These are phyloP conservation scores for Lepidurus couesii DNA, from an alignment of 1,140 invertebrate species.

Conservation along the genomic window DNA sequence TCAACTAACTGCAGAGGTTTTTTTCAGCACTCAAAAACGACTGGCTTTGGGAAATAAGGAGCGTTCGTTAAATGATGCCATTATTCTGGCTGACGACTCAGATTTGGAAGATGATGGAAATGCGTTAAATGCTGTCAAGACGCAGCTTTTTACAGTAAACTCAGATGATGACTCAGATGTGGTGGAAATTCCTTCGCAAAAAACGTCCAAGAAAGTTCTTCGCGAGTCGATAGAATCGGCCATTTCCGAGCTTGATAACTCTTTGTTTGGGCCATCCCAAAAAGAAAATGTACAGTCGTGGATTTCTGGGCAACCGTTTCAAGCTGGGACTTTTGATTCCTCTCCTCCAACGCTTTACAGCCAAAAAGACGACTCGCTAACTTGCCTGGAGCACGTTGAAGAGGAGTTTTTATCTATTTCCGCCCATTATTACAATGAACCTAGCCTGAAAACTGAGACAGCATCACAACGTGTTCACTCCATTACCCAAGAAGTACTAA, in stretches of 20 bases:
- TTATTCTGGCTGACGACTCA: background rate
- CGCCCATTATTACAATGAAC: background rate
- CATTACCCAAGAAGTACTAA: background rate
- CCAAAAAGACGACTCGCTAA: background rate
- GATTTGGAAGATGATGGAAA: background rate
- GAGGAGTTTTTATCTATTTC: background rate
- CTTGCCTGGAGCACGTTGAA: background rate
- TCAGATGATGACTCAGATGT: background rate
- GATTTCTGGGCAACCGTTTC: background rate
- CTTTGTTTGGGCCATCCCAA: background rate
- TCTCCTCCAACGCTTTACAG: background rate
- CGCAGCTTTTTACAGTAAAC: background rate
- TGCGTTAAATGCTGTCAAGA: background rate
- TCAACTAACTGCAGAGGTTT: background rate
- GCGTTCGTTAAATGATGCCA: background rate
- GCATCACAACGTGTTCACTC: background rate
- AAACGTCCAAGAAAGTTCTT: background rate
- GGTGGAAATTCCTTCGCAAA: background rate
- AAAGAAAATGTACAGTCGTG: background rate
- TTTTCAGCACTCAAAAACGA: background rate
- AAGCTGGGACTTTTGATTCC: background rate
- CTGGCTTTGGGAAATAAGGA: background rate
- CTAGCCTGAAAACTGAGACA: background rate
- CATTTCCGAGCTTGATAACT: background rate
- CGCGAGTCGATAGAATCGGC: background rate